phyloP scores from a whole-genome alignment of 2,888 invertebrate genomes.

The Sphaeridia pumilis region DNA sequence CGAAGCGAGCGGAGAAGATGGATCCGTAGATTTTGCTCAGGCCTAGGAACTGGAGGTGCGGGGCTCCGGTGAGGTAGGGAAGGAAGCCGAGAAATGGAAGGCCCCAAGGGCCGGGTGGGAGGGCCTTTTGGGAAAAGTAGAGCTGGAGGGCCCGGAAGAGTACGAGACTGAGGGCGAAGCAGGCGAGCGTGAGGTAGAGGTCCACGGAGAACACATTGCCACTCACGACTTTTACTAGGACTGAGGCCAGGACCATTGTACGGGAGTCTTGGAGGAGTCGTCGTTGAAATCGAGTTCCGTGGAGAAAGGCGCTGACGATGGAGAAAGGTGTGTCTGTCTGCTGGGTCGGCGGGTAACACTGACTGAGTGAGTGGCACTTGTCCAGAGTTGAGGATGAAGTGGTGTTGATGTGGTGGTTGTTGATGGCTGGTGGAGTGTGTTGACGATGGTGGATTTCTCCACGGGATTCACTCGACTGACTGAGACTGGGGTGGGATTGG shows the following conservation, averaged over 20 bases:
- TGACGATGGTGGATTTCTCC: slow-evolving; percentile 4
- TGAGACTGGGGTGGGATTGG: not conserved
- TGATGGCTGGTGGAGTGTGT: too few relatives aligned
- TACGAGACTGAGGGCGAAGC: slow-evolving; percentile 20
- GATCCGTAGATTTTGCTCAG: slow-evolving; percentile 67
- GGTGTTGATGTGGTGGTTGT: not conserved
- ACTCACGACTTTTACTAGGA: slow-evolving; percentile 7
- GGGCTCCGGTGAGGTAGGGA: slow-evolving; percentile 61
- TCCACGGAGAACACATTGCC: slow-evolving; percentile 16
- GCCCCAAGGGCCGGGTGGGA: slow-evolving; percentile 84
- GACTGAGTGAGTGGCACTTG: not conserved
- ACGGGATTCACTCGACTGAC: slow-evolving; percentile 1
- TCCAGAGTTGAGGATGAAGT: not conserved
- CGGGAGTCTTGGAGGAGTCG: not conserved
- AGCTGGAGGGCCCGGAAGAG: slow-evolving; percentile 23
- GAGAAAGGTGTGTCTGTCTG: not conserved
- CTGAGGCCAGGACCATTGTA: slow-evolving; percentile 12
- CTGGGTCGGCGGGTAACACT: not conserved
- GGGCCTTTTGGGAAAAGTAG: slow-evolving; percentile 28
- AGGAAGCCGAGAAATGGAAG: slow-evolving; percentile 72
- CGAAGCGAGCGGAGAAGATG: slow-evolving; percentile 67
- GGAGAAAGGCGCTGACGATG: not conserved
- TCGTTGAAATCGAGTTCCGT: not conserved
- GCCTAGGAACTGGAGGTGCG: slow-evolving; percentile 65
- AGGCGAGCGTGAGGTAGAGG: slow-evolving; percentile 17